Conservation (phyloP, 1,140 invertebrate genomes). For the Pantala flavescens region DNA sequence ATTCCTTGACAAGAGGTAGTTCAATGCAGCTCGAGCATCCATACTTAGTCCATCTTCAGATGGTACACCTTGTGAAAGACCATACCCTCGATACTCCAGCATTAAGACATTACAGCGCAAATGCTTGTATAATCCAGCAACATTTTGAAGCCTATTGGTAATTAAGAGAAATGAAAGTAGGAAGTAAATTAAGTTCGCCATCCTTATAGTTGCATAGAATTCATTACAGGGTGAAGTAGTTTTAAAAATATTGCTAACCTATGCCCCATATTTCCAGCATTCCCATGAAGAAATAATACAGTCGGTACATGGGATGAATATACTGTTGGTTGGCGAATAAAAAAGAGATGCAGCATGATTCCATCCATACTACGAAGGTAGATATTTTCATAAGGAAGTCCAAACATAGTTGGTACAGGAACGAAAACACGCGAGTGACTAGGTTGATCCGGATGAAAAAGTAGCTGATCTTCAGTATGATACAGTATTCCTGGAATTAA, state of each 20-base stretch:
- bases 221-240: not conserved
- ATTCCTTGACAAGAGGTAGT: conserved; percentile 65
- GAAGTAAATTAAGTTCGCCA: too few species aligned
- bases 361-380: conserved; percentile 67
- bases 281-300: conserved; percentile 85
- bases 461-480: conserved; percentile 68
- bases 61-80: conserved; percentile 78
- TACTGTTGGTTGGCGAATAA: conserved; percentile 66
- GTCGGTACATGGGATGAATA: conserved; percentile 57
- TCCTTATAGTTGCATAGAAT: too few species aligned
- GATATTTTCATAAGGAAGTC: conserved; percentile 75
- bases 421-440: conserved; percentile 77
- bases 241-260: conserved; percentile 40
- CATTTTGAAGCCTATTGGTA: conserved; percentile 55
- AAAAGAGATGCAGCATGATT: conserved; percentile 71
- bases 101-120: conserved; percentile 77
- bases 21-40: conserved; percentile 77
- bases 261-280: conserved; percentile 93
- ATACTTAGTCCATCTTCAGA: conserved; percentile 76
- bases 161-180: conserved; percentile 12
- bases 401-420: conserved; percentile 68
- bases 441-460: conserved; percentile 83
- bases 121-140: conserved; percentile 64
- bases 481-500: conserved; percentile 61
- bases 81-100: conserved; percentile 90